Evolutionary conservation across 92 coral and sea anemone genomes (phyloP).

Genomic region (Phenganax stokvisi): DNA sequence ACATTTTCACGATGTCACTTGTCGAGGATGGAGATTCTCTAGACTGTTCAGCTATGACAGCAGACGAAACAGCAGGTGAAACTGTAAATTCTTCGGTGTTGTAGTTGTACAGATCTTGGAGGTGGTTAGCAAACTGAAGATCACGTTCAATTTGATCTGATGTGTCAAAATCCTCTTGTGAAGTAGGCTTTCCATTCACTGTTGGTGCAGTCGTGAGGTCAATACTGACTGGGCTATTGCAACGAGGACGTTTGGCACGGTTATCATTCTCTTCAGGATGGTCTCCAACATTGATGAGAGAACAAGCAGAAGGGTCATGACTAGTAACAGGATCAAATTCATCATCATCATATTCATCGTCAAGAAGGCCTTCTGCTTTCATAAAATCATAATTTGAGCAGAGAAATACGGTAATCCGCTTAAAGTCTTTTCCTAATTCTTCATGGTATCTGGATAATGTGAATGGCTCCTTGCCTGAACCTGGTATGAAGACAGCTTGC

Average conservation of each 20-base stretch:
- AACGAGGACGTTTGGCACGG: not conserved
- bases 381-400: conserved; percentile 44
- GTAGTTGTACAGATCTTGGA: conserved; percentile 4
- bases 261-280: not conserved
- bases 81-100: not conserved
- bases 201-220: not conserved
- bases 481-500: conserved; percentile 53
- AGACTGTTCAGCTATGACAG: not conserved
- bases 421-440: conserved; percentile 44
- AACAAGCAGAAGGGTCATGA: not conserved
- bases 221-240: not conserved
- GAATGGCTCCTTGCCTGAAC: conserved; percentile 43
- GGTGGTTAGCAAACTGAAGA: not conserved
- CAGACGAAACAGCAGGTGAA: not conserved
- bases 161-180: not conserved
- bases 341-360: conserved; percentile 12
- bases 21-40: not conserved
- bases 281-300: not conserved
- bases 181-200: not conserved
- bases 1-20: not conserved
- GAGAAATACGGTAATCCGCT: conserved; percentile 49
- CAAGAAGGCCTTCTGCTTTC: conserved; percentile 39
- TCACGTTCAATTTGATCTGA: not conserved
- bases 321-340: not conserved
- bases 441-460: conserved; percentile 47